Base-by-base conservation (phyloP, 1,140 invertebrate genomes). In the Musca vetustissima region DNA sequence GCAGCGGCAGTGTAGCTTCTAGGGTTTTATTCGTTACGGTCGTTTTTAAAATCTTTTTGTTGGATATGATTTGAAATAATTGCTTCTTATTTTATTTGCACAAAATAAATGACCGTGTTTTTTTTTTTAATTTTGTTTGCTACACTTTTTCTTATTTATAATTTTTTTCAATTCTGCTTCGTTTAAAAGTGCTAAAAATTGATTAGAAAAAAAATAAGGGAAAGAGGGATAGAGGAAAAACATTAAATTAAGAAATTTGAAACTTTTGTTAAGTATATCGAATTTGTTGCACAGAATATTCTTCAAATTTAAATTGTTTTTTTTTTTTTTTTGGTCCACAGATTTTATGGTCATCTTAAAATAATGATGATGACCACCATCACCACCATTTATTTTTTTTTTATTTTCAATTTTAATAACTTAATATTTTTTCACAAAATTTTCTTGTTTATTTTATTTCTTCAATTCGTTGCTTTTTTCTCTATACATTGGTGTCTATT, bases 11-110 rank as follows among this genome's bases (percentile, higher is more conserved):
- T 43, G 36, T 66, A 25, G 22, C 47, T 15, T 49, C 15, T 52
- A n/a, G n/a, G n/a, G n/a, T 6, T 52, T 32, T 21, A 25, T 13
- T 52, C 24, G 25, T 28, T 66, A 50, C 64, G 64, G 64, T 66
- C 64, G 48, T 52, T 66, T 36, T 66, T 28, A 28, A 66, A 52
- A 28, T 52, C 64, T 66, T 24, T 52, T 21, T 25, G 52, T n/a
- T 66, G 21, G n/a, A n/a, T n/a, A n/a, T n/a, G n/a, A n/a, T n/a
- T 25, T 24, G n/a, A 49, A 28, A 32, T 52, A 14, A 14, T 66
- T 24, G 24, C 36, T 17, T 17, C 32, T 28, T 66, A 50, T 50
- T 66, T 66, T n/a, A n/a, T 36, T 17, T 32, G 4, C 47, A 64
- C 28, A 25, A 50, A 32, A 50, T 66, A 25, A 65, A 47, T 65